Evolutionary conservation across 1,140 invertebrate species (phyloP), one percentile per base, ranked within the genome.

Genomic region (Coenobita brevimanus): DNA sequence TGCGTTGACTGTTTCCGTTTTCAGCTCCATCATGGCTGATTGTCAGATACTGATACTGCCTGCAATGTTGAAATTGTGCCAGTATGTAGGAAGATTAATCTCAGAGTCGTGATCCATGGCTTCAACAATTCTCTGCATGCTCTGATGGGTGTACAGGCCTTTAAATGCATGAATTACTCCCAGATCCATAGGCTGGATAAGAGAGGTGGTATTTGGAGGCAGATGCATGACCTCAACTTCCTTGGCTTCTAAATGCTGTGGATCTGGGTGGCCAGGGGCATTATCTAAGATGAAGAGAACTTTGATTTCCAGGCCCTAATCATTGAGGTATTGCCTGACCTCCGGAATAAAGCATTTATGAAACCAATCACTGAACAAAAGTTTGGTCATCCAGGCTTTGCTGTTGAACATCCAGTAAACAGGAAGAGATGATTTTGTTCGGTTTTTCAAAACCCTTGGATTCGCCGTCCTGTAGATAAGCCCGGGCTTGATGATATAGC

Each of bases 331-430:
- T n/a, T n/a, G n/a, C 73, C 57, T 24, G 6, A 80, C 43, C 21
- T 80, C 50, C 21, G 76, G 76, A 54, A 80, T 80, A 30, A 54
- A 80, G 3, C 76, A 80, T 50, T 80, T 41, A 30, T 80, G 76
- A 33, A 80, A 54, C 76, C 76, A 80, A 10, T 80, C 41, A 10
- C 6, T 80, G 24, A 36, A 24, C 38, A 80, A 30, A n/a, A 33
- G 8, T 6, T 8, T 30, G 10, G 3, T 57, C 13, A 80, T 30
- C 76, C 76, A 80, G 13, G 76, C 76, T 24, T 80, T 80, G 8
- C 13, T 27, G 50, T 80, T 80, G 54, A 54, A 50, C 21, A 21
- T 10, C 2, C 76, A 80, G 38, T 54, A 60, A 15, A 80, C 54
- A 27, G 76, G 76, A 17, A 80, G 76, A 0, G 0, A 36, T 24